Percentiles rank a stretch among this genome's conserved stretches.
Conservation (phyloP, 2,888 invertebrate species). For the Luperina nickerlii region DNA sequence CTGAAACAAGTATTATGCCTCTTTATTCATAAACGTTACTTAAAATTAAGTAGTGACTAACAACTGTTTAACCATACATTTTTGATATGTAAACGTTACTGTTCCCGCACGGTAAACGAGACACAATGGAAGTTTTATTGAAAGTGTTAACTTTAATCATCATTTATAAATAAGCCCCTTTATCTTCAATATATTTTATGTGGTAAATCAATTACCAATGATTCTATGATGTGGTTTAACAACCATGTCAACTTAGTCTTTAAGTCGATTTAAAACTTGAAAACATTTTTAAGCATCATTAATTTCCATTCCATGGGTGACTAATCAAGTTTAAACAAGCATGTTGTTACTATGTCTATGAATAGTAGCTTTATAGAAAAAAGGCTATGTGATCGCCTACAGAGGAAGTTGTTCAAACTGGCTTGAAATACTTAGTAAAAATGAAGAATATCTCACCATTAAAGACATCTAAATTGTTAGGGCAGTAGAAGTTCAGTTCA, state of each 20-base stretch:
- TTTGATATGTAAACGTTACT: not conserved
- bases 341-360: not conserved
- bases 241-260: not conserved
- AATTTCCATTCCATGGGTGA: not conserved
- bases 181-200: too few relatives aligned
- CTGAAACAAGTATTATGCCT: conserved; percentile 67
- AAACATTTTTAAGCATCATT: not conserved
- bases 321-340: not conserved
- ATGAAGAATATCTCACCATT: conserved; percentile 77
- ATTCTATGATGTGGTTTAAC: not conserved
- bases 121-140: not conserved
- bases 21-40: not conserved
- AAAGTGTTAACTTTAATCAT: too few relatives aligned
- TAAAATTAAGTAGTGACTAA: not conserved
- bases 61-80: not conserved
- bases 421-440: not conserved
- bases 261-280: conserved; percentile 4
- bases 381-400: not conserved
- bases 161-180: too few relatives aligned
- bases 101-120: too few relatives aligned
- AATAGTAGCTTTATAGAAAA: not conserved
- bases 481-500: conserved; percentile 94
- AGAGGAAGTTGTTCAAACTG: not conserved
- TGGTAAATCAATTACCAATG: not conserved
- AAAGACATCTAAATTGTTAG: conserved; percentile 87